These are phyloP conservation scores for Muscidifurax raptorellus DNA, from an alignment of 1,140 invertebrate species.

Conservation along the genomic window DNA sequence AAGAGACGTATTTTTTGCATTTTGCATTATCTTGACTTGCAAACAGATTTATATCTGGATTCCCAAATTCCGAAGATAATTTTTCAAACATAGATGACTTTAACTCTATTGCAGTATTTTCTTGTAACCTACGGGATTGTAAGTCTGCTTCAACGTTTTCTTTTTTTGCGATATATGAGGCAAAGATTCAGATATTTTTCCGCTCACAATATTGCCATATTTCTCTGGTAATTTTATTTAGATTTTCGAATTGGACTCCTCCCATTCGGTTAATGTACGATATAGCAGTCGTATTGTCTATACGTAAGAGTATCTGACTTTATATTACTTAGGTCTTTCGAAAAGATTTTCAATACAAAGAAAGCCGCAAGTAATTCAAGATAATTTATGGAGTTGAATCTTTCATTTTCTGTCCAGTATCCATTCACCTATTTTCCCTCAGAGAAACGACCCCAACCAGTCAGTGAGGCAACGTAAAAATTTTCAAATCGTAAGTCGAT, in stretches of 20 bases:
- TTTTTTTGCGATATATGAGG: slow-evolving; percentile 55
- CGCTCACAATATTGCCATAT: slow-evolving; percentile 45
- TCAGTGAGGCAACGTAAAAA: slow-evolving; percentile 52
- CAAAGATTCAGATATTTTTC: slow-evolving; percentile 35
- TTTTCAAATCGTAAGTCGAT: slow-evolving; percentile 27
- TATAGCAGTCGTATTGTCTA: slow-evolving; percentile 47
- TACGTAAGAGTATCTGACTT: slow-evolving; percentile 40
- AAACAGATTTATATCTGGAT: too few species aligned
- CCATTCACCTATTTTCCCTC: slow-evolving; percentile 12
- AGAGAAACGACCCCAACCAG: slow-evolving; percentile 47
- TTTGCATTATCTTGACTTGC: too few species aligned
- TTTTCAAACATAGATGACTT: too few species aligned
- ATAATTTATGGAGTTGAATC: slow-evolving; percentile 25
- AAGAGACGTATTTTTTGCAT: too few species aligned
- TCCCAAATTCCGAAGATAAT: too few species aligned
- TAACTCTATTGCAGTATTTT: too few species aligned
- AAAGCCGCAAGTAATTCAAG: slow-evolving; percentile 42
- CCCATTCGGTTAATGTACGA: slow-evolving; percentile 53
- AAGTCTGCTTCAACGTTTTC: slow-evolving; percentile 37
- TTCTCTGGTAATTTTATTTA: slow-evolving; percentile 43
- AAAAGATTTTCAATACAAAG: slow-evolving; percentile 52
- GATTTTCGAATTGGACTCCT: slow-evolving; percentile 41
- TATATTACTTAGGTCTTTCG: neutral
- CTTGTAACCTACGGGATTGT: too few species aligned
- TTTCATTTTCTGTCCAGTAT: slow-evolving; percentile 26